These are phyloP conservation scores for Miltochrista miniata DNA, from an alignment of 2,888 invertebrate species.

Conservation along the genomic window DNA sequence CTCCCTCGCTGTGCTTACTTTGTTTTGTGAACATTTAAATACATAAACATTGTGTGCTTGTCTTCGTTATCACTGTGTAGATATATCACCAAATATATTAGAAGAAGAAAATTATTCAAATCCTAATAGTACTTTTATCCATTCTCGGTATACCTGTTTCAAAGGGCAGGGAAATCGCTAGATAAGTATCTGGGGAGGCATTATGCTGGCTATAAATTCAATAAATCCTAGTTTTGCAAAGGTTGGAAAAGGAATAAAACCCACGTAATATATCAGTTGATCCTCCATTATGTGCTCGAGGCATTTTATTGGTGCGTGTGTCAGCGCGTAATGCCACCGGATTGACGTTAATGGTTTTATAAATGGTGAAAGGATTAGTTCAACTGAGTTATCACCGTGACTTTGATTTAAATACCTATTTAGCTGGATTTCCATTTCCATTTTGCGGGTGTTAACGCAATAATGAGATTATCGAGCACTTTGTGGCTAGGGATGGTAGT, in stretches of 20 bases:
- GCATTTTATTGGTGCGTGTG: background rate
- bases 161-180: background rate
- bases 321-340: background rate
- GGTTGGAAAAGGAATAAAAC: constrained; percentile 1
- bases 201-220: constrained; percentile 1
- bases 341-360: background rate
- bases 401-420: too few relatives aligned
- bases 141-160: background rate
- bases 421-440: too few relatives aligned
- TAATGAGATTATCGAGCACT: too few relatives aligned
- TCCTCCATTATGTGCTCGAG: background rate
- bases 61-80: too few relatives aligned
- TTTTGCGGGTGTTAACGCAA: too few relatives aligned
- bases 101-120: too few relatives aligned
- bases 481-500: too few relatives aligned
- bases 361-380: background rate
- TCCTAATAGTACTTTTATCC: background rate
- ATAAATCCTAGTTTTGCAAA: background rate
- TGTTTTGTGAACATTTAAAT: too few relatives aligned
- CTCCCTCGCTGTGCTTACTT: too few relatives aligned
- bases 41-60: too few relatives aligned
- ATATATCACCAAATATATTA: too few relatives aligned
- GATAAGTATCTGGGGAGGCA: background rate
- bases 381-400: background rate
- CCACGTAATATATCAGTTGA: constrained; percentile 1